These are phyloP conservation scores for Cercopithecus mona DNA, from an alignment of 2,113 vertebrate genomes.

Conservation along the genomic window DNA sequence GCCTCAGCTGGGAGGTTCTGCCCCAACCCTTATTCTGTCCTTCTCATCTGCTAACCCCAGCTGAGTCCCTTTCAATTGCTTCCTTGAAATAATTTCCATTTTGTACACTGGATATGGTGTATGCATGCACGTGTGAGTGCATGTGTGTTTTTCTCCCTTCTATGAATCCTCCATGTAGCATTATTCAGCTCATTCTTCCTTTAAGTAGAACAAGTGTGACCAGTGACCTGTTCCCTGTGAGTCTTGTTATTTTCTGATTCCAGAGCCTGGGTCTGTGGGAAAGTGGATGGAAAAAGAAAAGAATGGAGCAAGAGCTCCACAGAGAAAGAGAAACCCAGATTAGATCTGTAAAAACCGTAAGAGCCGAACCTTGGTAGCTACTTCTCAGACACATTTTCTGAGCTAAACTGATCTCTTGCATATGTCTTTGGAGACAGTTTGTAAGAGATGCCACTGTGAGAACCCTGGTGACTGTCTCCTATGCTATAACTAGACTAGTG, in stretches of 20 bases:
- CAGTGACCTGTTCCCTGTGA: constrained; percentile 76
- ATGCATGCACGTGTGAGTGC: not conserved
- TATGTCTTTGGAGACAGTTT: constrained; percentile 80
- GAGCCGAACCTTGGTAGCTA: constrained; percentile 28
- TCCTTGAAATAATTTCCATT: constrained; percentile 55
- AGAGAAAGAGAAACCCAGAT: not conserved
- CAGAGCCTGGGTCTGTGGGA: constrained; percentile 47
- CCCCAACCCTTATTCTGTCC: not conserved
- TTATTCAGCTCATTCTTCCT: constrained; percentile 75
- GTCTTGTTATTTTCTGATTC: constrained; percentile 69
- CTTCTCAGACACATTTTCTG: constrained; percentile 78
- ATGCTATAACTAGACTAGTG: constrained; percentile 74
- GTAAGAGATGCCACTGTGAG: constrained; percentile 80
- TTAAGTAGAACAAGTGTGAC: constrained; percentile 76
- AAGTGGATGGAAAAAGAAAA: constrained; percentile 1
- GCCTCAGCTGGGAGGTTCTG: not conserved
- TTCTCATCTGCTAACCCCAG: not conserved
- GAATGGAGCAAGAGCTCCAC: not conserved
- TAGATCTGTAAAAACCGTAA: not conserved
- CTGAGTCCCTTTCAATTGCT: constrained; percentile 28
- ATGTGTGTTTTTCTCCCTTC: not conserved
- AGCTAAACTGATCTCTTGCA: constrained; percentile 79
- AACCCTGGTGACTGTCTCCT: constrained; percentile 78
- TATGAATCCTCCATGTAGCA: constrained; percentile 72
- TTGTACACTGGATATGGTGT: not conserved